Conservation (phyloP, 2,888 invertebrate genomes). For the Scaptomyza tumidula region DNA sequence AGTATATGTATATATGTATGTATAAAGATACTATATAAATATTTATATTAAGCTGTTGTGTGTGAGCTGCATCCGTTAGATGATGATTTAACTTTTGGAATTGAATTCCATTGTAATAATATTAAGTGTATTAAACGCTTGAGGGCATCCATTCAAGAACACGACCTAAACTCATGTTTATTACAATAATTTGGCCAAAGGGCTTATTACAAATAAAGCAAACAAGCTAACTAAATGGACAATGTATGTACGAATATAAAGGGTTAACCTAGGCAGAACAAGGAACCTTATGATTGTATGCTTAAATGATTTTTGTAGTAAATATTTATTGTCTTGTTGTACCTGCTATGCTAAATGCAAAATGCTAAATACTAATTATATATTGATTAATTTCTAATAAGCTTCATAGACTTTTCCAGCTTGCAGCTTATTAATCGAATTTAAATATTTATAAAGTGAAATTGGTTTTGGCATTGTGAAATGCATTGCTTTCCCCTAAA, state of each 20-base stretch:
- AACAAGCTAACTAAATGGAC: constrained; percentile 43
- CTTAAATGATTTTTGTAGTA: neutral
- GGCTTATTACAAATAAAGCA: constrained; percentile 45
- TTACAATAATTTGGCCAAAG: constrained; percentile 43
- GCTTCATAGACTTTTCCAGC: neutral
- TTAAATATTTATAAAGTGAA: constrained; percentile 32
- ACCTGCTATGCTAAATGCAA: no score
- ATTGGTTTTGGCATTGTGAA: constrained; percentile 14
- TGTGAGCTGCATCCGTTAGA: constrained; percentile 41
- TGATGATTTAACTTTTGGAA: constrained; percentile 23
- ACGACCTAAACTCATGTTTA: constrained; percentile 31
- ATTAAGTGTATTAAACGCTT: constrained; percentile 62
- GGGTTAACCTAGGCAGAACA: neutral
- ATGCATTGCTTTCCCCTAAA: neutral
- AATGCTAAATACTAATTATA: neutral
- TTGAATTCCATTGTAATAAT: constrained; percentile 56
- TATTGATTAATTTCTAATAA: neutral
- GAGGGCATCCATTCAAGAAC: constrained; percentile 37
- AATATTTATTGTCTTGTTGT: neutral
- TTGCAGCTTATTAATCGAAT: constrained; percentile 23
- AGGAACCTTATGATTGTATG: no score
- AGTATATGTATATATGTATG: neutral
- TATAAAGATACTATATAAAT: constrained; percentile 29
- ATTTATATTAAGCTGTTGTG: constrained; percentile 36
- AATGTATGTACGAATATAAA: constrained; percentile 4